Evolutionary conservation across 2,888 invertebrate genomes (phyloP), one percentile per base, ranked within the genome.

Genomic region (Phrixothrix hirtus): DNA sequence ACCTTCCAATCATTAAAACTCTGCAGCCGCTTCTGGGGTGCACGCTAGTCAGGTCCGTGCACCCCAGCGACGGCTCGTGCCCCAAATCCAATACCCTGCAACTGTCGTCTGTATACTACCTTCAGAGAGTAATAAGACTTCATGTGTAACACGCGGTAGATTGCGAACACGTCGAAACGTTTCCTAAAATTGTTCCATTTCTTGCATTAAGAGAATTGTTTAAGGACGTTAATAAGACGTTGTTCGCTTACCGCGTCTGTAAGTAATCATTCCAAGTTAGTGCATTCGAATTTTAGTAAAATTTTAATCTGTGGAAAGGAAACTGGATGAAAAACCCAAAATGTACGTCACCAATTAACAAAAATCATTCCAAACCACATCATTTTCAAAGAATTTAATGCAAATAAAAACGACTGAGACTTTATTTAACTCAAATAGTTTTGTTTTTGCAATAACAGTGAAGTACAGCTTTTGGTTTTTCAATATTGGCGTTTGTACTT

Each of bases 101-200:
- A 52, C 59, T 57, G 55, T 56, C 59, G 52, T 45, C 52, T 67
- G 66, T 64, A 63, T 64, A 66, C 63, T 72, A 71, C 71, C 71
- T 72, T 73, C 73, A 71, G 75, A 75, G 75, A 75, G 74, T 69
- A 72, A 75, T 66, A 75, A 75, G 75, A 75, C 75, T 75, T 74
- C 67, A 73, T 69, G 55, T 60, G 50, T 57, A 57, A 57, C 27
- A 44, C 49, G 56, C 54, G 54, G 50, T 42, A 39, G 25, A 41
- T 41, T 16, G 55, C 48, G 58, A 60, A 53, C 59, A 50, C 58
- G 36, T 46, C 50, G 46, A 55, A 55, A 48, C 55, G 52, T 29
- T 30, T 44, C 36, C 36, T 10, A 12, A 13, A 31, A 31, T 12
- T n/a, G n/a, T 36, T 53, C 43, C 21, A 4, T 43, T 39, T 38